Conservation (phyloP, 2,797 vertebrate species). For the Etheostoma nigrum region DNA sequence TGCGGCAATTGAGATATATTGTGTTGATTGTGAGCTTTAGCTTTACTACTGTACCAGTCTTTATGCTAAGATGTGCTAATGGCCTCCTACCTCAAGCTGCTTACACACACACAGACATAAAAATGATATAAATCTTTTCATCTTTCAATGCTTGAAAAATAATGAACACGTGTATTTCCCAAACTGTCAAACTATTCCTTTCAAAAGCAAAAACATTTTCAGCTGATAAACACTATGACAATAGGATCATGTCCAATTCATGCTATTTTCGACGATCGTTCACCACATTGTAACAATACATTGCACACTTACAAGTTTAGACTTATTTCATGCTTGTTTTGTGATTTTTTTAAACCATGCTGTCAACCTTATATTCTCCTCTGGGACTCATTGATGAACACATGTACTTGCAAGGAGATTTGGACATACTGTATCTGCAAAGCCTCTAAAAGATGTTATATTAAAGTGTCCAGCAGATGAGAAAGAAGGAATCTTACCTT, state of each 20-base stretch:
- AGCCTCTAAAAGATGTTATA: conserved; percentile 15
- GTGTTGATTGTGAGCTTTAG: neutral
- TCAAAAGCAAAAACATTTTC: neutral
- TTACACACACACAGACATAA: neutral
- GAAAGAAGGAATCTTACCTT: conserved; percentile 89
- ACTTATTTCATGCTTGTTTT: neutral
- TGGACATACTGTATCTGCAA: conserved; percentile 30
- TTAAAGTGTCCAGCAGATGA: conserved; percentile 24
- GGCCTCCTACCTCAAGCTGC: neutral
- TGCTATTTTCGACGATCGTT: neutral
- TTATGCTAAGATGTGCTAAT: conserved; percentile 16
- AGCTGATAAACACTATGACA: neutral
- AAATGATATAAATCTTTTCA: neutral
- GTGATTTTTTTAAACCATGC: neutral
- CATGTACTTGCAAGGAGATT: conserved; percentile 26
- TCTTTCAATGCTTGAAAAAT: neutral
- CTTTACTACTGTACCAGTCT: neutral
- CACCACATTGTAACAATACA: neutral
- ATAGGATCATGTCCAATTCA: neutral
- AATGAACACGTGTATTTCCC: neutral
- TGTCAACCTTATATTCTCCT: neutral
- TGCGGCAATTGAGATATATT: neutral
- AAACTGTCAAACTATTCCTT: conserved; percentile 11
- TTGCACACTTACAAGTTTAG: neutral
- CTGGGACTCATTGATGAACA: conserved; percentile 23